Percentiles rank a stretch among this genome's conserved stretches.
Conservation (phyloP, 1,140 invertebrate genomes). For the Diuraphis noxia region DNA sequence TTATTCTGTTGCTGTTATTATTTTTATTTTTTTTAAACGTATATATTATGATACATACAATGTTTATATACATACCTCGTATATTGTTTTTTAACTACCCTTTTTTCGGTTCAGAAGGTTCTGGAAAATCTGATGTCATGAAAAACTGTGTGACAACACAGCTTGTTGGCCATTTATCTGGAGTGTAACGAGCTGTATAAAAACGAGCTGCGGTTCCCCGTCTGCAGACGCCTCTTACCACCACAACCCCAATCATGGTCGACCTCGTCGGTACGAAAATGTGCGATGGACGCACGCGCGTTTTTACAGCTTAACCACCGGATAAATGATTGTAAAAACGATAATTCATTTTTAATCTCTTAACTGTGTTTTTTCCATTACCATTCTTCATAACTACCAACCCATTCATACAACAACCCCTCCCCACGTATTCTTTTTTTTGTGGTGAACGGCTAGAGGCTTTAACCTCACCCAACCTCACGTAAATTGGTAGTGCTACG, state of each 20-base stretch:
- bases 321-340: conserved; percentile 45
- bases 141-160: conserved; percentile 50
- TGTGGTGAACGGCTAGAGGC: neutral
- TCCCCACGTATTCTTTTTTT: neutral
- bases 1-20: neutral
- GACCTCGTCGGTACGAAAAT: neutral
- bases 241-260: neutral
- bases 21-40: neutral
- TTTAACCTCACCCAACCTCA: neutral
- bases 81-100: conserved; percentile 40
- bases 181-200: conserved; percentile 50
- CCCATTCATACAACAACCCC: neutral
- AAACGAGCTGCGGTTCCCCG: conserved; percentile 33
- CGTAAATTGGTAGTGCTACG: neutral
- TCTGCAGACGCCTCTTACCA: neutral
- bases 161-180: conserved; percentile 50
- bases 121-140: conserved; percentile 35
- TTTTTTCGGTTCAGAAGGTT: conserved; percentile 36
- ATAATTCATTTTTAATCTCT: conserved; percentile 53
- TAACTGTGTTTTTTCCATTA: conserved; percentile 30
- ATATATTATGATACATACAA: neutral
- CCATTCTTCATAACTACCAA: neutral
- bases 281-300: neutral
- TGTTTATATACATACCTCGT: neutral
- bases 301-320: conserved; percentile 22